Base-by-base conservation (phyloP, 23 tunicate species). In the Halocynthia roretzi region DNA sequence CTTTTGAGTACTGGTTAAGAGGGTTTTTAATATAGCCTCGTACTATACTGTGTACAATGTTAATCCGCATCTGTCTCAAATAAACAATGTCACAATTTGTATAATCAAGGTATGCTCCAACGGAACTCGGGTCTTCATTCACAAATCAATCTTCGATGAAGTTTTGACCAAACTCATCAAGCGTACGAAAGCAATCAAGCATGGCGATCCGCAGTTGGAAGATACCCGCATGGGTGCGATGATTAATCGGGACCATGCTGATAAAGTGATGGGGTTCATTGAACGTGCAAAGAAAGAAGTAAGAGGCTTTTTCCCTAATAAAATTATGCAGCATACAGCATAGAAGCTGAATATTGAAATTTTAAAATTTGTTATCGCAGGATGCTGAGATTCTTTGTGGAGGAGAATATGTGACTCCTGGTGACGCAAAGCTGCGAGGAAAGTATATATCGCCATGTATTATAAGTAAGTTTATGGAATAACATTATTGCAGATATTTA, bases 61-160 rank as follows among this genome's bases (percentile, higher is more conserved):
- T 14, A 1, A 60, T 60, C 64, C 2, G 64, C 18, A n/a, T 60
- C 18, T 4, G 18, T 60, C 17, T 17, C n/a, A 15, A 60, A 60
- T 15, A 17, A n/a, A 15, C 1, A 60, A 60, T 60, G 64, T 60
- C 77, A 72, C n/a, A 61, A 31, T 31, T 31, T 31, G 44, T 31
- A 31, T 31, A 31, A 31, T 44, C 50, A 54, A 91, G 90, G 99
- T 96, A 8, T 96, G 99, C 65, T 96, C 99, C 7, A 96, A 96
- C 53, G 99, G 96, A 19, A 96, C 99, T 11, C 54, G 99, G 15
- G 99, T 96, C 23, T 96, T 70, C 71, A 83, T 96, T 62, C 96
- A 96, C 7, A 79, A 78, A 66, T 54, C 71, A 8, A 86, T 96
- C 15, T 96, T 58, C 61, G 86, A 85, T 17, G 72, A 82, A 8